These are phyloP conservation scores for Microcebus ravelobensis DNA, from an alignment of 2,113 vertebrate genomes.

Conservation along the genomic window DNA sequence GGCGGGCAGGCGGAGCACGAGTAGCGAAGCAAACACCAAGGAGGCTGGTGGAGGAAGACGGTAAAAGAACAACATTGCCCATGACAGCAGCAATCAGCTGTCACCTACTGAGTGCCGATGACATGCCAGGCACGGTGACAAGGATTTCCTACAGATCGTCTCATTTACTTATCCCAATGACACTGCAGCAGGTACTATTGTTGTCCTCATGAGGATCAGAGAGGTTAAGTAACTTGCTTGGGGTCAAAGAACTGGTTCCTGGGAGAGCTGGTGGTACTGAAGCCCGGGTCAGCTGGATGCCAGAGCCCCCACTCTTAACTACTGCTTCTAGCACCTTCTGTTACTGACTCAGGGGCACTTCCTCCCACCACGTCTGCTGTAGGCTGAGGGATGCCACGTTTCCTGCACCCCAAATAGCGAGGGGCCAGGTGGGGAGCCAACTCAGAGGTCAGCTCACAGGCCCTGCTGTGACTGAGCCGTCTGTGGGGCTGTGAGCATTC, in stretches of 20 bases:
- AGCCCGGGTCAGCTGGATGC: not conserved
- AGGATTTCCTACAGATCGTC: not conserved
- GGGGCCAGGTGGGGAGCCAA: slow-evolving; percentile 54
- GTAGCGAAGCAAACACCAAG: not conserved
- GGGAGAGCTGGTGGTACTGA: not conserved
- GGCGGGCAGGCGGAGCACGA: not conserved
- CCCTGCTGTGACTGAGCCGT: slow-evolving; percentile 41
- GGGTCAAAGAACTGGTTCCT: not conserved
- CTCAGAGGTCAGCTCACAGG: not conserved
- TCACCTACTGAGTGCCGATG: not conserved
- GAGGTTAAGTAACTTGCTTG: not conserved
- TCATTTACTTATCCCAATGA: not conserved
- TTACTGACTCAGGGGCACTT: not conserved
- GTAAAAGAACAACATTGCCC: not conserved
- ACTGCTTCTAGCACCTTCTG: not conserved
- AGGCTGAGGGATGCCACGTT: not conserved
- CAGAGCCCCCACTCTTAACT: not conserved
- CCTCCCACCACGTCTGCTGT: not conserved
- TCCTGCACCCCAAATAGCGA: not conserved
- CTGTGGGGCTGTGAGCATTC: not conserved
- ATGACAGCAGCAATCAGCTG: not conserved
- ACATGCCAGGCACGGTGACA: not conserved
- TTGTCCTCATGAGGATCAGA: not conserved
- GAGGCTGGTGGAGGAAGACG: not conserved
- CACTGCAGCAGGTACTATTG: not conserved